Percentiles rank a stretch among this genome's conserved stretches.
These are phyloP conservation scores for Pogonomyrmex californicus DNA, from an alignment of 1,140 invertebrate genomes.

Conservation along the genomic window DNA sequence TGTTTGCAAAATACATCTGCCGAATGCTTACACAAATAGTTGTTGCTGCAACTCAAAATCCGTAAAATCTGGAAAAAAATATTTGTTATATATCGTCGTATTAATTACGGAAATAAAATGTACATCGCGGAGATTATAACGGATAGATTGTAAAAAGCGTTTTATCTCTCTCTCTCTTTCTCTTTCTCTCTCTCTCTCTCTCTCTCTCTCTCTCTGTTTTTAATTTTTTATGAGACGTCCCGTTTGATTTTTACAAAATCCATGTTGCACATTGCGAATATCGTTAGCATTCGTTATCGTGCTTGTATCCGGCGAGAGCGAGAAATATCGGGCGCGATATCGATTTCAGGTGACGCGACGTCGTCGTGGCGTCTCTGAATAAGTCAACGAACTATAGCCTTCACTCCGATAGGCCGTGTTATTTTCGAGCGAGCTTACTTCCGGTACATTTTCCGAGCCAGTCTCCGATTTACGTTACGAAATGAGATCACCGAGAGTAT, in stretches of 20 bases:
- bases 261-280: slow-evolving; percentile 8
- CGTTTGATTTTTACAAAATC: slow-evolving; percentile 6
- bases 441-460: slow-evolving; percentile 49
- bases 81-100: background rate
- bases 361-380: slow-evolving; percentile 52
- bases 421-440: slow-evolving; percentile 54
- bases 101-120: background rate
- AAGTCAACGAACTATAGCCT: slow-evolving; percentile 61
- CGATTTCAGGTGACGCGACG: slow-evolving; percentile 52
- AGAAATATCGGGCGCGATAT: slow-evolving; percentile 53
- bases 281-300: slow-evolving; percentile 43
- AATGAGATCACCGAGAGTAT: background rate
- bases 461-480: background rate
- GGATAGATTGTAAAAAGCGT: background rate
- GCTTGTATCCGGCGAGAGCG: slow-evolving; percentile 32
- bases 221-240: background rate
- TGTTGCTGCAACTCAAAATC: background rate
- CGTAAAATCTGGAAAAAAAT: background rate
- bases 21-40: background rate
- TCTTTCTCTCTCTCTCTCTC: too few species aligned
- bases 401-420: slow-evolving; percentile 43
- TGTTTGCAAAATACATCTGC: background rate
- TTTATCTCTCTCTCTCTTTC: too few species aligned
- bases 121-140: background rate
- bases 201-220: too few species aligned